phyloP scores from a whole-genome alignment of 2,888 invertebrate species.

The Colletes collaris region DNA sequence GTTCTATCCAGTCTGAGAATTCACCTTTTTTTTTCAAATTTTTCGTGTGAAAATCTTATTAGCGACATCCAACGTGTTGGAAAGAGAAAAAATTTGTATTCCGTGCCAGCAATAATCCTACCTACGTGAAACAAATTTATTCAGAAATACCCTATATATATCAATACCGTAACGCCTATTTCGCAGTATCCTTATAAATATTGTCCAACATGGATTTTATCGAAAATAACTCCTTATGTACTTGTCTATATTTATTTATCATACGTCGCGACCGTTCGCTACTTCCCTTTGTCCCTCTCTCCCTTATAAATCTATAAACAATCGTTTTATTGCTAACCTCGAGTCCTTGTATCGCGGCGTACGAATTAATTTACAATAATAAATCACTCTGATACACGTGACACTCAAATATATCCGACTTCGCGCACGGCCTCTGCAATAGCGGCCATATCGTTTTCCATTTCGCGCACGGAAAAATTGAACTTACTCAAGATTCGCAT shows the following conservation, averaged over 20 bases:
- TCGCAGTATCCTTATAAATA: constrained; percentile 44
- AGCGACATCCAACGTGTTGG: background rate
- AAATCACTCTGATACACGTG: constrained; percentile 29
- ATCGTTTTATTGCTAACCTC: constrained; percentile 49
- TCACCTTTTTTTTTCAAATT: no score
- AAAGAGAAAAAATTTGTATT: background rate
- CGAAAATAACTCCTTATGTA: constrained; percentile 55
- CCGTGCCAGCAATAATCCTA: background rate
- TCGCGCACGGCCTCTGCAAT: background rate
- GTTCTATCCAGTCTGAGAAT: no score
- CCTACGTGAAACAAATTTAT: constrained; percentile 7
- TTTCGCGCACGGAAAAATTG: constrained; percentile 12
- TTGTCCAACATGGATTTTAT: constrained; percentile 57
- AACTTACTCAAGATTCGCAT: constrained; percentile 12
- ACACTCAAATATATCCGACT: constrained; percentile 17
- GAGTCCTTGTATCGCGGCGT: constrained; percentile 25
- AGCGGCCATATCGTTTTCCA: background rate
- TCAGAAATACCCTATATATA: constrained; percentile 20
- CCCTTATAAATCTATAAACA: constrained; percentile 55
- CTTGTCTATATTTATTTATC: constrained; percentile 46
- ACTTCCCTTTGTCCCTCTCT: background rate
- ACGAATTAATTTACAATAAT: constrained; percentile 28
- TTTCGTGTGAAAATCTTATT: background rate
- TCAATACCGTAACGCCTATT: constrained; percentile 18
- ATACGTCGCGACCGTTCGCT: constrained; percentile 21